These are phyloP conservation scores for Ovis aries DNA, from an alignment of 2,113 vertebrate species.

Conservation along the genomic window ARS-UI_Ramb_v3.0 NC_056058.1:91324501-91325000, in stretches of 20 bases:
- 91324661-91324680: not conserved
- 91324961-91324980: not conserved
- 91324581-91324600: not conserved
- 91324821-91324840: not conserved
- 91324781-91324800: not conserved
- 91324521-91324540: not conserved
- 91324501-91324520: not conserved
- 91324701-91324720: not conserved
- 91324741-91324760: not conserved
- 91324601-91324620: not conserved
- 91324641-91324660: not conserved
- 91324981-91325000: not conserved
- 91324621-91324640: not conserved
- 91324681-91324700: not conserved
- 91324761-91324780: not conserved
- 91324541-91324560: not conserved
- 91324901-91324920: slow-evolving; percentile 27
- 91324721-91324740: not conserved
- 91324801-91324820: not conserved
- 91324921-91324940: not conserved
- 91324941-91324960: not conserved
- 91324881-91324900: not conserved
- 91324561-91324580: not conserved
- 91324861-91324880: not conserved
- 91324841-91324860: not conserved